Evolutionary conservation across 2,797 vertebrate genomes (phyloP).

Genomic region (Cynodonichthys magdalenae): DNA sequence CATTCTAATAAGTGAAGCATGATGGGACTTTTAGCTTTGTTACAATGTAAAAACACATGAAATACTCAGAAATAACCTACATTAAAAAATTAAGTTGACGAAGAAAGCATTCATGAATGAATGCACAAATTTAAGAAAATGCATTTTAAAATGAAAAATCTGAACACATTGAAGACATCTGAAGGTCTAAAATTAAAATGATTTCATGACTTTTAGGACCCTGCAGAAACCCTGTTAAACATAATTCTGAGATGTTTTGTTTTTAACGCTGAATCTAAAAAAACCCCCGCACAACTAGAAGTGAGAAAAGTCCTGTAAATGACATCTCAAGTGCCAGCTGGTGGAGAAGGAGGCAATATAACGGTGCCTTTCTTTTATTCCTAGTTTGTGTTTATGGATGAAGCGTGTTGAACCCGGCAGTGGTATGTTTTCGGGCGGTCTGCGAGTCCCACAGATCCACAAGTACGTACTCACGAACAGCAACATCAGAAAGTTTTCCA

Average conservation of each 20-base stretch:
- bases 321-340: slow-evolving; percentile 71
- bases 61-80: too few relatives aligned
- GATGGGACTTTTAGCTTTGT: too few relatives aligned
- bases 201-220: too few relatives aligned
- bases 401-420: slow-evolving; percentile 53
- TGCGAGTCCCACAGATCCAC: slow-evolving; percentile 50
- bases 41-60: too few relatives aligned
- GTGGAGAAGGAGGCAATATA: slow-evolving; percentile 56
- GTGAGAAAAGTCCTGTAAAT: slow-evolving; percentile 37
- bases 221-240: too few relatives aligned
- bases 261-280: slow-evolving; percentile 22
- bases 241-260: slow-evolving; percentile 16
- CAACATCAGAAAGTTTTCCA: slow-evolving; percentile 34
- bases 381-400: slow-evolving; percentile 31
- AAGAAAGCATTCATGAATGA: too few relatives aligned
- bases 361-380: slow-evolving; percentile 47
- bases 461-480: slow-evolving; percentile 31
- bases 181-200: too few relatives aligned
- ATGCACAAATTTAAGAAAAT: too few relatives aligned
- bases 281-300: slow-evolving; percentile 30
- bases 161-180: too few relatives aligned
- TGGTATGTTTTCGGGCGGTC: slow-evolving; percentile 50
- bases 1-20: too few relatives aligned
- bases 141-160: too few relatives aligned
- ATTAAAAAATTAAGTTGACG: too few relatives aligned